Percentiles rank a stretch among this genome's conserved stretches.
phyloP scores from a whole-genome alignment of 2,113 vertebrate species.

The cattle (Bos taurus) region ARS-UCD2.0 NC_037347.1:36046501-36047000 shows the following conservation, averaged over 20 bases:
- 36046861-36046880: neutral
- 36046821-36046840: neutral
- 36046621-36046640: neutral
- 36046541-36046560: neutral
- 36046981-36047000: no score
- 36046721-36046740: neutral
- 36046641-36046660: neutral
- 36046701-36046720: neutral
- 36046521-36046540: neutral
- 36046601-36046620: neutral
- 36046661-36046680: neutral
- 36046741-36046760: neutral
- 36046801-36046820: neutral
- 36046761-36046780: neutral
- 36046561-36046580: neutral
- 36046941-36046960: no score
- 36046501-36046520: neutral
- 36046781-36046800: neutral
- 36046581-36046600: neutral
- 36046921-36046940: no score
- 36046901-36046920: neutral
- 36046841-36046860: neutral
- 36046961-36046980: no score
- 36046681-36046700: neutral
- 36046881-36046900: neutral